Conservation (phyloP, 2,888 invertebrate species). For the Amiota mariae region DNA sequence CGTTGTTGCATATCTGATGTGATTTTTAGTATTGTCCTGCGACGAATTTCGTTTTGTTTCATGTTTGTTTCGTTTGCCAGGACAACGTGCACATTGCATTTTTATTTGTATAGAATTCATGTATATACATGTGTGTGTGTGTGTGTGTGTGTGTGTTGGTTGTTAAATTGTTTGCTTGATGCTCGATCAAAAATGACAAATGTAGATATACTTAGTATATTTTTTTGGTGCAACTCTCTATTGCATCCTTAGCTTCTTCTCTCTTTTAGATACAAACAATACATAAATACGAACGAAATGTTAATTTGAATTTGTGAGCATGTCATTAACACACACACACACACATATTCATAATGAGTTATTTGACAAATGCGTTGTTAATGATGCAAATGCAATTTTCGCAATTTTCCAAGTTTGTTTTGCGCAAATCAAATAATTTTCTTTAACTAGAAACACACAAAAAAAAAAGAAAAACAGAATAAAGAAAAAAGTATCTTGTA, state of each 20-base stretch:
- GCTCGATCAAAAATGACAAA: constrained; percentile 69
- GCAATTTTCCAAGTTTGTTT: constrained; percentile 44
- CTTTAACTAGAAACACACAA: neutral
- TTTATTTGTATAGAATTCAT: constrained; percentile 18
- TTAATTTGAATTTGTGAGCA: constrained; percentile 69
- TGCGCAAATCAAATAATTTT: constrained; percentile 26
- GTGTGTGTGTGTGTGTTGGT: constrained; percentile 35
- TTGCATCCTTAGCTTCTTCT: neutral
- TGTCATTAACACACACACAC: constrained; percentile 64
- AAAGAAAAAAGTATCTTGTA: neutral
- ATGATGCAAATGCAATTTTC: constrained; percentile 66
- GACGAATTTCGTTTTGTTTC: constrained; percentile 40
- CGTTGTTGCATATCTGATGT: constrained; percentile 68
- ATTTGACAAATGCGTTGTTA: constrained; percentile 66
- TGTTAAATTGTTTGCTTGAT: constrained; percentile 68
- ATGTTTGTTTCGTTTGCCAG: constrained; percentile 6
- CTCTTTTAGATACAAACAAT: constrained; percentile 47
- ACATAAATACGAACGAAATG: constrained; percentile 59
- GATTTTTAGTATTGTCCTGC: constrained; percentile 68
- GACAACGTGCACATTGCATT: constrained; percentile 9
- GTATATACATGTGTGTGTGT: constrained; percentile 33
- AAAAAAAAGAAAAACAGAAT: neutral
- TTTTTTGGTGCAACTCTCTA: neutral
- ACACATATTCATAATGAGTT: constrained; percentile 46
- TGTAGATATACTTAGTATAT: constrained; percentile 47